Base-by-base conservation (phyloP, 64 coral and sea anemone genomes). In the Hydrozoanthus tunicans region DNA sequence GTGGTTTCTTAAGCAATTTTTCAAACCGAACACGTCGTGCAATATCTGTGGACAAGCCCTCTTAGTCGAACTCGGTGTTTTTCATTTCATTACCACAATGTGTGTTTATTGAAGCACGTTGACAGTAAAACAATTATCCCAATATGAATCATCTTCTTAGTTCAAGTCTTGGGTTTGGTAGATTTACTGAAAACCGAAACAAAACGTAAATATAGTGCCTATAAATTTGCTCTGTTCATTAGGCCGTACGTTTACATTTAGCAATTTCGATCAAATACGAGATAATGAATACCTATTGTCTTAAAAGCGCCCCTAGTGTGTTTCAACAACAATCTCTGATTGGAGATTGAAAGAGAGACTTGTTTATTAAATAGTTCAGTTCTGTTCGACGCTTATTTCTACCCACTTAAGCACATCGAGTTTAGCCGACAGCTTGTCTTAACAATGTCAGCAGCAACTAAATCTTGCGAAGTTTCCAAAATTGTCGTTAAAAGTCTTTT, bases 401-500 rank as follows among this genome's bases (percentile, higher is more conserved):
- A 43, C 32, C 56, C 73, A 73, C 70, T 86, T 55, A 58, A 74
- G 23, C 7, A 51, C 59, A 15, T 60, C n/a, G 84, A 58, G 56
- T 59, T 65, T 59, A 60, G 11, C 74, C 55, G 20, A 73, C 24
- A 83, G 68, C 55, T n/a, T 3, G n/a, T 43, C 24, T 20, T 59
- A 55, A 88, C 53, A 61, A 88, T 88, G 84, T 74, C 84, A 61
- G 84, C 54, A 25, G 17, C 53, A 26, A 72, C 13, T 73, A 60
- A 69, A 58, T 32, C 66, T 61, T 3, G 0, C 12, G 82, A 85
- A 11, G 53, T 70, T 57, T 14, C 17, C 4, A 73, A 27, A 74
- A 70, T 58, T 60, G 84, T 88, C 5, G 57, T 88, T 74, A 88
- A 88, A 70, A 88, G 84, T 74, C 84, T 88, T 60, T 88, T 88